Base-by-base conservation (phyloP, 2,113 vertebrate genomes). In the Brienomyrus brachyistius region DNA sequence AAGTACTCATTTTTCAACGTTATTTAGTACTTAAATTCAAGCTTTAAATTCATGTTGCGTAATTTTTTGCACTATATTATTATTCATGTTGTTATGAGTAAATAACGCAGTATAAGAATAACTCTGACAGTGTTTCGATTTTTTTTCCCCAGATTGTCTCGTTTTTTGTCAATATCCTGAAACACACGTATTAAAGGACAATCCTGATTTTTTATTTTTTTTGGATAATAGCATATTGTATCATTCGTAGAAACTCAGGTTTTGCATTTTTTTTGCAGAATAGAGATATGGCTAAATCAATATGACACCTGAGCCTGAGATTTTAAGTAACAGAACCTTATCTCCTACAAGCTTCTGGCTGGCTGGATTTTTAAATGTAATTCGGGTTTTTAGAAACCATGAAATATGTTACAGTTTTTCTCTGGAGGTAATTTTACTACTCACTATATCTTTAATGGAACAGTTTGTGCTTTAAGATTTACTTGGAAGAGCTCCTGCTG, bases 391-490 rank as follows among this genome's bases (percentile, higher is more conserved):
- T 40, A 87, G 21, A 47, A 89, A 23, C 47, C 17, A 88, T 88
- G 87, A 66, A 66, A 88, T 88, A n/a, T 40, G 43, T 66, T 35
- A 56, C 35, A 11, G 21, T 77, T 77, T 77, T 50, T 43, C 19
- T 86, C 52, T 92, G 92, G 87, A 93, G 91, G 91, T 93, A 93
- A 93, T 96, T 95, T 96, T 91, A 92, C 91, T 91, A 93, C 91
- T 90, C 92, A 47, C 80, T 91, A 91, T 92, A 92, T 83, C 87
- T 43, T 91, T 94, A 94, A 94, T 94, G 89, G 91, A 91, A 94
- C 83, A 11, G 77, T 90, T 92, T 93, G 92, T 90, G 90, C 92
- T 94, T 95, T 93, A 91, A 1, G 83, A 90, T 92, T 94, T 90
- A 93, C 91, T 92, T 90, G 88, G 91, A 91, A 91, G 70, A 91